phyloP scores from a whole-genome alignment of 2,797 vertebrate genomes.

The Sebastes diploproa region DNA sequence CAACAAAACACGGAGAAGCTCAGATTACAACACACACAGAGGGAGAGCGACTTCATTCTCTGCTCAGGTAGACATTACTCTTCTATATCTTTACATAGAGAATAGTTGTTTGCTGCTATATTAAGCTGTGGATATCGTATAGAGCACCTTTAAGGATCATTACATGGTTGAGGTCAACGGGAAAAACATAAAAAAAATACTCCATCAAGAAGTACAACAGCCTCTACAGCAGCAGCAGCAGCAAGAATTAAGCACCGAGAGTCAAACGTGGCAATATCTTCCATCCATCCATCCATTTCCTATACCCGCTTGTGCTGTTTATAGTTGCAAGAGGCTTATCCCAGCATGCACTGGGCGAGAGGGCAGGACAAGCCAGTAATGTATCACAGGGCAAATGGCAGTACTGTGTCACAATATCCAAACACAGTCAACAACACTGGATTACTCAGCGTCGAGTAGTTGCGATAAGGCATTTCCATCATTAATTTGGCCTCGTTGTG shows the following conservation, averaged over 20 bases:
- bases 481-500: conserved; percentile 49
- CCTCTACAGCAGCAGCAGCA: conserved; percentile 48
- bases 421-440: conserved; percentile 35
- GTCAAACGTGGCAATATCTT: conserved; percentile 12
- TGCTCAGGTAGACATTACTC: not conserved
- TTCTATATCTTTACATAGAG: not conserved
- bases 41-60: no score
- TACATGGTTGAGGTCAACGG: not conserved
- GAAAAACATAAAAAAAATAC: conserved; percentile 15
- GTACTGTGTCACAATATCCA: conserved; percentile 18
- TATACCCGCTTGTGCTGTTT: conserved; percentile 2
- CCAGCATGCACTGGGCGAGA: conserved; percentile 45
- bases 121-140: not conserved
- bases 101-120: not conserved
- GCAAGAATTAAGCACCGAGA: conserved; percentile 47
- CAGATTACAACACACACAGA: not conserved
- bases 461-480: conserved; percentile 62
- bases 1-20: not conserved
- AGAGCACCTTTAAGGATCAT: not conserved
- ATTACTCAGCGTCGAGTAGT: conserved; percentile 39
- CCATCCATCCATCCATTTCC: not conserved
- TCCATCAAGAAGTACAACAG: conserved; percentile 31
- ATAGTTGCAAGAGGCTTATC: conserved; percentile 6
- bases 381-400: conserved; percentile 27
- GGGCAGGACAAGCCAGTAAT: conserved; percentile 23